These are phyloP conservation scores for Zaprionus lineosus DNA, from an alignment of 2,888 invertebrate genomes.

Conservation along the genomic window DNA sequence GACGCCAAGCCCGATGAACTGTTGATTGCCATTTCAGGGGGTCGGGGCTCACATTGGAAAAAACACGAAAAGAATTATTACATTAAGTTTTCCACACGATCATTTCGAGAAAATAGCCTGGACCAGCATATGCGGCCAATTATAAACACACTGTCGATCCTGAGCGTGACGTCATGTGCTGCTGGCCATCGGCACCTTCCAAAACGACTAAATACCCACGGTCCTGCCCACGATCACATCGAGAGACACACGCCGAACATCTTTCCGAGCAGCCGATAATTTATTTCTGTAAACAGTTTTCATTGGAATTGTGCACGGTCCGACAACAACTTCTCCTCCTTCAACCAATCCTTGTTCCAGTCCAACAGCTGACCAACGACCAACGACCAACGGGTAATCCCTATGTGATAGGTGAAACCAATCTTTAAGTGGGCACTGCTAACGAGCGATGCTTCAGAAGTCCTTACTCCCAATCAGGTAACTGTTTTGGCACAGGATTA, in stretches of 20 bases:
- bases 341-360: constrained; percentile 27
- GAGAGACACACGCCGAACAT: constrained; percentile 28
- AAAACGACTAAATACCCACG: constrained; percentile 6
- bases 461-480: constrained; percentile 21
- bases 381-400: constrained; percentile 19
- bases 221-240: background rate
- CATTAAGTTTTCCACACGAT: constrained; percentile 70
- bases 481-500: constrained; percentile 59
- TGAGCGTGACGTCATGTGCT: constrained; percentile 69
- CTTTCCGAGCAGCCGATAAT: constrained; percentile 67
- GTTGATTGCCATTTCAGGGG: constrained; percentile 56
- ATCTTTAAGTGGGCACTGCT: constrained; percentile 74
- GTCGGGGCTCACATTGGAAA: constrained; percentile 60
- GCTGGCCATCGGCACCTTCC: constrained; percentile 48
- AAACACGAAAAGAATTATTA: constrained; percentile 21
- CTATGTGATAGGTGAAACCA: constrained; percentile 56
- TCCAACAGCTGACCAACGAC: constrained; percentile 74
- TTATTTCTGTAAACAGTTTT: constrained; percentile 79
- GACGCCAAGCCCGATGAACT: constrained; percentile 43
- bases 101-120: constrained; percentile 62
- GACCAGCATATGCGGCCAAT: constrained; percentile 73
- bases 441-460: constrained; percentile 51
- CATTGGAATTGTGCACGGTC: constrained; percentile 59
- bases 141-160: constrained; percentile 52
- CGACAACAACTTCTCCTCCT: constrained; percentile 23